Evolutionary conservation across 2,888 invertebrate genomes (phyloP).

Genomic region (Rotaria sp.): DNA sequence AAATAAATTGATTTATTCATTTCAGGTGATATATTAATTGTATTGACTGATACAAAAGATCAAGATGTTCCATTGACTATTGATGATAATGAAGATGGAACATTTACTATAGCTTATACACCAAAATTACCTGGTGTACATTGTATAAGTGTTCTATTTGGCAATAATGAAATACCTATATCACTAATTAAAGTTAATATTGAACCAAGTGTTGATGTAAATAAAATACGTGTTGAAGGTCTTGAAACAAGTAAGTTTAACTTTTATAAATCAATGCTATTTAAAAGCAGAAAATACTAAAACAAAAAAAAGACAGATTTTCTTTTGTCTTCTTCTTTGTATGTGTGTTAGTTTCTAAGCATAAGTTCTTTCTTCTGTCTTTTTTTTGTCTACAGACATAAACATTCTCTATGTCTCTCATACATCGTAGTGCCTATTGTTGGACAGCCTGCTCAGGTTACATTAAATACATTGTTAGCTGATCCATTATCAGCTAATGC

Average conservation of each 20-base stretch:
- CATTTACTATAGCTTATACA: constrained; percentile 53
- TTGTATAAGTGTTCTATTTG: constrained; percentile 53
- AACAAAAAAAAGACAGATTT: not conserved
- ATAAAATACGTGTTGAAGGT: constrained; percentile 76
- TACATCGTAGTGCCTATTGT: constrained; percentile 44
- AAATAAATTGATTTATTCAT: constrained; percentile 27
- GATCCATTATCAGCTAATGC: constrained; percentile 44
- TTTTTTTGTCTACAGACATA: not conserved
- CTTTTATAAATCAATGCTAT: not conserved
- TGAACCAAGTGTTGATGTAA: constrained; percentile 64
- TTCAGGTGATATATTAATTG: constrained; percentile 59
- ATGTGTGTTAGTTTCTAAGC: not conserved
- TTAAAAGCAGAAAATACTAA: not conserved
- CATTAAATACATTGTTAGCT: constrained; percentile 61
- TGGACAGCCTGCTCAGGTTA: constrained; percentile 49
- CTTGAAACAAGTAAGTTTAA: constrained; percentile 74
- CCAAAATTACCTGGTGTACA: constrained; percentile 52
- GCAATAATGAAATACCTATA: constrained; percentile 52
- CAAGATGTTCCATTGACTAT: constrained; percentile 65
- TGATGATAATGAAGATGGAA: constrained; percentile 67
- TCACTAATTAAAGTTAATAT: constrained; percentile 55
- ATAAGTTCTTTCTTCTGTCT: not conserved
- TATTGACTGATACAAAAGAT: constrained; percentile 60
- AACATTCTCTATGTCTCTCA: not conserved
- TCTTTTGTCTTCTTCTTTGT: not conserved